These are phyloP conservation scores for Limnephilus rhombicus DNA, from an alignment of 2,888 invertebrate genomes.

Conservation along the genomic window DNA sequence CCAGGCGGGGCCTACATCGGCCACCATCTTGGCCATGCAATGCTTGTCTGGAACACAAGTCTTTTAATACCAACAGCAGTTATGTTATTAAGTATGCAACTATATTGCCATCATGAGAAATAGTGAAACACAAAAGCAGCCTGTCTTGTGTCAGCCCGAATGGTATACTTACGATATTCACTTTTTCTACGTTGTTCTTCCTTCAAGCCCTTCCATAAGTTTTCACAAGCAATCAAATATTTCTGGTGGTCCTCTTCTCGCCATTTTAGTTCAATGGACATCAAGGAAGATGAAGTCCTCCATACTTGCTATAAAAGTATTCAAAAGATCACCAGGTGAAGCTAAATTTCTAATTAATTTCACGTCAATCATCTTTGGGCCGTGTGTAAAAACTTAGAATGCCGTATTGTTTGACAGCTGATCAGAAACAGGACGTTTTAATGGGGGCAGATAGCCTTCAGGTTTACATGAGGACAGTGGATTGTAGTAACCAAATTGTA, in stretches of 20 bases:
- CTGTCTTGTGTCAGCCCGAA: not conserved
- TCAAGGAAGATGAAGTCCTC: constrained; percentile 38
- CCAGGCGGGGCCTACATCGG: constrained; percentile 72
- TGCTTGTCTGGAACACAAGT: constrained; percentile 38
- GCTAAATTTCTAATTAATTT: not conserved
- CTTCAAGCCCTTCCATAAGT: constrained; percentile 5
- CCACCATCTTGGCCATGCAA: constrained; percentile 3
- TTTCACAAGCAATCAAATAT: constrained; percentile 36
- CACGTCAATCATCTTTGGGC: not conserved
- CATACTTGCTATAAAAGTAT: not conserved
- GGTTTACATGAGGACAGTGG: not conserved
- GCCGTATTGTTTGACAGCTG: not conserved
- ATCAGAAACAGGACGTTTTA: not conserved
- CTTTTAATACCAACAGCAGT: not conserved
- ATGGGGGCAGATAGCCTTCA: not conserved
- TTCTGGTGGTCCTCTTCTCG: constrained; percentile 7
- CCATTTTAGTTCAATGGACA: constrained; percentile 46
- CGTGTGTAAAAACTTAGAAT: not conserved
- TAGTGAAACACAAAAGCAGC: not conserved
- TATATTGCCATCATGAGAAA: not conserved
- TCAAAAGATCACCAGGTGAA: not conserved
- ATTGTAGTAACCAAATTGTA: not conserved
- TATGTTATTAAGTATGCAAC: too few relatives aligned
- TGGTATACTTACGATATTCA: constrained; percentile 25
- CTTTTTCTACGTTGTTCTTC: constrained; percentile 6